phyloP scores from a whole-genome alignment of 1,140 invertebrate genomes.

The Araneus ventricosus region DNA sequence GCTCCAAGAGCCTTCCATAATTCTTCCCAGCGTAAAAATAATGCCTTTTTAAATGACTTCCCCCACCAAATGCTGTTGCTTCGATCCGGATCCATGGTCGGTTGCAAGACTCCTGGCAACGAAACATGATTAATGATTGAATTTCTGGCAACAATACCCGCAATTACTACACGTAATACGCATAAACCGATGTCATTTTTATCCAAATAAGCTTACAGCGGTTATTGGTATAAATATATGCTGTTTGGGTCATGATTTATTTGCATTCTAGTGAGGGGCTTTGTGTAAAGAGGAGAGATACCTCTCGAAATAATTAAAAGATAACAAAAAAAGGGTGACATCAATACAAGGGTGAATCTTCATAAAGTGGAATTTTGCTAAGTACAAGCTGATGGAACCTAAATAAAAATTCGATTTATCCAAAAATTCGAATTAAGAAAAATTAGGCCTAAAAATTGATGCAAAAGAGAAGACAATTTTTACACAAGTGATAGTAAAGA shows the following conservation, averaged over 20 bases:
- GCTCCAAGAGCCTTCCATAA: slow-evolving; percentile 2
- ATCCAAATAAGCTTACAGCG: background rate
- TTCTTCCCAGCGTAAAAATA: slow-evolving; percentile 47
- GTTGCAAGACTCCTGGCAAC: background rate
- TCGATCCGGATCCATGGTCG: slow-evolving; percentile 2
- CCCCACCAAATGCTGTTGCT: slow-evolving; percentile 29
- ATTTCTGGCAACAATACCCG: slow-evolving; percentile 28
- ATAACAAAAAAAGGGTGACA: background rate
- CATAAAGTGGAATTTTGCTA: no score
- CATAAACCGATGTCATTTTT: slow-evolving; percentile 10
- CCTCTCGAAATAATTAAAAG: background rate
- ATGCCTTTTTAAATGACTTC: slow-evolving; percentile 65
- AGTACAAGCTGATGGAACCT: no score
- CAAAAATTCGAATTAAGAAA: no score
- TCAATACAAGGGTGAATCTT: no score
- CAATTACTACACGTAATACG: slow-evolving; percentile 8
- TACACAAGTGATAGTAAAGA: no score
- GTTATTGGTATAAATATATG: background rate
- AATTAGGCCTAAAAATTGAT: no score
- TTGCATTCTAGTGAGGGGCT: background rate
- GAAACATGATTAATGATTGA: slow-evolving; percentile 21
- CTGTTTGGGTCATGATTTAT: background rate
- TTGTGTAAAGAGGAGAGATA: background rate
- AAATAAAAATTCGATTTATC: no score
- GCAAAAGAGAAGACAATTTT: no score